A percentile compares a stretch with the other conserved stretches of the same genome.
phyloP scores from a whole-genome alignment of 1,140 invertebrate genomes.

The Drusus annulatus region DNA sequence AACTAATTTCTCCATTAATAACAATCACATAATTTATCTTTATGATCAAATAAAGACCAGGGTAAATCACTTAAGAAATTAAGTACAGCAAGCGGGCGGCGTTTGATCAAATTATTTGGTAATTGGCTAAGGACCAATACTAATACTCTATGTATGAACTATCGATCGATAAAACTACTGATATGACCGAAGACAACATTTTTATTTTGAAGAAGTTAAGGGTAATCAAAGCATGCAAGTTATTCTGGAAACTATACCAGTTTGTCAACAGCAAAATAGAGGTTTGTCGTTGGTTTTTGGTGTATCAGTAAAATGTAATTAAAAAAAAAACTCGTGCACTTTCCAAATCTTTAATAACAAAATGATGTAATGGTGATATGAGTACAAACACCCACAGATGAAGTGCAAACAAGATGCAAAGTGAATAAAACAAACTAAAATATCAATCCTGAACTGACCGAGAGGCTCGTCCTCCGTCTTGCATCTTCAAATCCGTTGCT shows the following conservation, averaged over 20 bases:
- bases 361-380: not conserved
- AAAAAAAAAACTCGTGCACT: not conserved
- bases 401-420: constrained; percentile 42
- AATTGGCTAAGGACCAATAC: not conserved
- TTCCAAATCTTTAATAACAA: constrained; percentile 13
- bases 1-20: constrained; percentile 10
- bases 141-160: too few relatives aligned
- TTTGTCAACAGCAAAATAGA: too few relatives aligned
- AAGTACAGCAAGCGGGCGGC: constrained; percentile 23
- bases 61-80: constrained; percentile 35
- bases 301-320: too few relatives aligned
- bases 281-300: too few relatives aligned
- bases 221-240: too few relatives aligned
- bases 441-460: constrained; percentile 51
- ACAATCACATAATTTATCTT: constrained; percentile 13
- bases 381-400: constrained; percentile 6
- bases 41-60: constrained; percentile 20
- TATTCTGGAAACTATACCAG: too few relatives aligned
- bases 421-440: constrained; percentile 28
- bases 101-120: constrained; percentile 32
- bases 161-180: too few relatives aligned
- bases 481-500: constrained; percentile 17
- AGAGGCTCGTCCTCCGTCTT: constrained; percentile 21
- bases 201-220: too few relatives aligned
- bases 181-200: too few relatives aligned